Evolutionary conservation across 2,797 vertebrate species (phyloP).

Genomic region (Lagorchestes hirsutus): DNA sequence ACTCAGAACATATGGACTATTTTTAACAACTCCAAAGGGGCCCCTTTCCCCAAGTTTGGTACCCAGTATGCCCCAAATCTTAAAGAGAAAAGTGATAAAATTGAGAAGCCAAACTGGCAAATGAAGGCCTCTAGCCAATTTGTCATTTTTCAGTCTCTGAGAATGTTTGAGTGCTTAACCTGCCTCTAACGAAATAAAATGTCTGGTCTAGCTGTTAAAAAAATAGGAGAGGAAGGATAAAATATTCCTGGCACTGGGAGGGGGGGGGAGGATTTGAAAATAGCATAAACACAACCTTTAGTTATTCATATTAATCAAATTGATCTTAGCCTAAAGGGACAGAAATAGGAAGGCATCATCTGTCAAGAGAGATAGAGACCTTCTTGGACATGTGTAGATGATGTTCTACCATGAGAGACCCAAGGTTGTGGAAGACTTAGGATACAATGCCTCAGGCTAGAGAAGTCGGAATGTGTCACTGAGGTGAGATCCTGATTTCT

Average conservation of each 20-base stretch:
- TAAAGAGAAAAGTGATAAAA: conserved; percentile 84
- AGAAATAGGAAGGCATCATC: conserved; percentile 57
- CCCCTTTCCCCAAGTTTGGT: conserved; percentile 76
- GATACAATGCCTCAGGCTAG: background rate
- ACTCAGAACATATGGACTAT: conserved; percentile 75
- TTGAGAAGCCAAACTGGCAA: conserved; percentile 83
- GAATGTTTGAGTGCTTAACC: conserved; percentile 79
- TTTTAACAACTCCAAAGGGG: conserved; percentile 72
- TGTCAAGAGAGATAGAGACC: conserved; percentile 46
- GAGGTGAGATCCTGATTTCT: background rate
- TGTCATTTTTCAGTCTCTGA: conserved; percentile 84
- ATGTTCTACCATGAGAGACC: background rate
- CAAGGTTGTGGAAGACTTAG: conserved; percentile 58
- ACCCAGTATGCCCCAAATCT: conserved; percentile 81
- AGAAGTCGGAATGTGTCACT: background rate
- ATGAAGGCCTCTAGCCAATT: conserved; percentile 82
- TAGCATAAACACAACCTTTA: conserved; percentile 43
- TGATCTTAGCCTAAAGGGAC: conserved; percentile 64
- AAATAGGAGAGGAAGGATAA: conserved; percentile 38
- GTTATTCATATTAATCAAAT: conserved; percentile 61
- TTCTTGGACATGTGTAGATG: background rate
- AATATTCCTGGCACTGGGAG: conserved; percentile 64
- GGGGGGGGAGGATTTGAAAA: conserved; percentile 63
- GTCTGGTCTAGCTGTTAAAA: conserved; percentile 79
- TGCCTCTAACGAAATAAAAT: conserved; percentile 73